A percentile compares a stretch with the other conserved stretches of the same genome.
phyloP scores from a whole-genome alignment of 2,113 vertebrate species.

The Onychostruthus taczanowskii region DNA sequence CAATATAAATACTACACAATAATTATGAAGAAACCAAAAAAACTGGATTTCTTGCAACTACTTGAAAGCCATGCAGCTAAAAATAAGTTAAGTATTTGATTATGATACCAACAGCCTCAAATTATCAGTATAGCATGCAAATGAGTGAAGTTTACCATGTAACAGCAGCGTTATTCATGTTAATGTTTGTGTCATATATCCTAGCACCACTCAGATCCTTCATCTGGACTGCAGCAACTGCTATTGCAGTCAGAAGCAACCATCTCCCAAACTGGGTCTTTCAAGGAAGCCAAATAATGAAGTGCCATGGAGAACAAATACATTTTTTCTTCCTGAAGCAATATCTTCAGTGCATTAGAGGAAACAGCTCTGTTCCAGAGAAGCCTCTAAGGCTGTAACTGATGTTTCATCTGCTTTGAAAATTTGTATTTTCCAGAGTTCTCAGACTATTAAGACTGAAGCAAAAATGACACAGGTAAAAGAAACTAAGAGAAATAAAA shows the following conservation, averaged over 20 bases:
- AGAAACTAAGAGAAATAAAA: not conserved
- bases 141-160: not conserved
- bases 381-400: not conserved
- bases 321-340: not conserved
- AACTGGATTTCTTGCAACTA: not conserved
- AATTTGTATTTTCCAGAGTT: not conserved
- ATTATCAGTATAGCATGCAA: not conserved
- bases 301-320: not conserved
- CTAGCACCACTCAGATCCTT: not conserved
- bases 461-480: not conserved
- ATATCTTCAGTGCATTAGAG: not conserved
- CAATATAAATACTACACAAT: not conserved
- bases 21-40: not conserved
- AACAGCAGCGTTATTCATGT: not conserved
- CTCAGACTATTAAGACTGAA: not conserved
- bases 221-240: not conserved
- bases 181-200: not conserved
- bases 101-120: not conserved
- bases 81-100: not conserved
- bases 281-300: slow-evolving; percentile 8
- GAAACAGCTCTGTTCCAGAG: not conserved
- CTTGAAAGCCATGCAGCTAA: not conserved
- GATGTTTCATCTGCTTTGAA: not conserved
- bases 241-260: not conserved
- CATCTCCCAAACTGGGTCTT: not conserved